These are phyloP conservation scores for Mythimna ferrago DNA, from an alignment of 2,888 invertebrate species.

Conservation along the genomic window DNA sequence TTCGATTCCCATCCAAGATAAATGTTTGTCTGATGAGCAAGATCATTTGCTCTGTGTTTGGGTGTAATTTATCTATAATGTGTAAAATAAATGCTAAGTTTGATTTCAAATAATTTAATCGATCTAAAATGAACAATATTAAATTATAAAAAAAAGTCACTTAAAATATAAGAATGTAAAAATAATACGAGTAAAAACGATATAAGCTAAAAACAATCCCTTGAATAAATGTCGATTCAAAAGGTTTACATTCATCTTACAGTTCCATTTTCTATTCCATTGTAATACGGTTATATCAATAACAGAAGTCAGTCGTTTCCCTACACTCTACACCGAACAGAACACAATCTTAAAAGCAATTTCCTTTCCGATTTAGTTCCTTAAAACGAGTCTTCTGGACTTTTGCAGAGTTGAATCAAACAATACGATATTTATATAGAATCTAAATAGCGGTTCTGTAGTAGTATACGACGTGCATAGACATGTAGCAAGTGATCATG, in stretches of 20 bases:
- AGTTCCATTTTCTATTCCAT: slow-evolving; percentile 39
- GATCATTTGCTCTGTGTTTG: no score
- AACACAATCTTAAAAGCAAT: slow-evolving; percentile 65
- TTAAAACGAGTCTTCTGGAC: slow-evolving; percentile 42
- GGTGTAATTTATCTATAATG: no score
- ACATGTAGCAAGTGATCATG: slow-evolving; percentile 77
- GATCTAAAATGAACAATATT: not conserved
- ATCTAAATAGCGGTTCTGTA: slow-evolving; percentile 69
- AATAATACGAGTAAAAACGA: not conserved
- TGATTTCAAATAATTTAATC: slow-evolving; percentile 10
- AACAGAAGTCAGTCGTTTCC: slow-evolving; percentile 47
- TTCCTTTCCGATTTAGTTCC: slow-evolving; percentile 51
- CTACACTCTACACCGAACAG: slow-evolving; percentile 41
- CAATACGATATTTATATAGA: slow-evolving; percentile 38
- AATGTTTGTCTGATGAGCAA: no score
- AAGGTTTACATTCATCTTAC: slow-evolving; percentile 1
- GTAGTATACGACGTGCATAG: slow-evolving; percentile 69
- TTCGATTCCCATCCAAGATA: no score
- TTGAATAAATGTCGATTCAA: not conserved
- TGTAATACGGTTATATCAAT: slow-evolving; percentile 49
- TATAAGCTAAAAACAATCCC: not conserved
- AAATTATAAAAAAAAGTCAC: slow-evolving; percentile 6
- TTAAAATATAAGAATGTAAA: not conserved
- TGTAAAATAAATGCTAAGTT: not conserved
- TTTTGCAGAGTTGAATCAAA: slow-evolving; percentile 44